Evolutionary conservation across 2,797 vertebrate species (phyloP).

Genomic region (Spea hammondii): DNA sequence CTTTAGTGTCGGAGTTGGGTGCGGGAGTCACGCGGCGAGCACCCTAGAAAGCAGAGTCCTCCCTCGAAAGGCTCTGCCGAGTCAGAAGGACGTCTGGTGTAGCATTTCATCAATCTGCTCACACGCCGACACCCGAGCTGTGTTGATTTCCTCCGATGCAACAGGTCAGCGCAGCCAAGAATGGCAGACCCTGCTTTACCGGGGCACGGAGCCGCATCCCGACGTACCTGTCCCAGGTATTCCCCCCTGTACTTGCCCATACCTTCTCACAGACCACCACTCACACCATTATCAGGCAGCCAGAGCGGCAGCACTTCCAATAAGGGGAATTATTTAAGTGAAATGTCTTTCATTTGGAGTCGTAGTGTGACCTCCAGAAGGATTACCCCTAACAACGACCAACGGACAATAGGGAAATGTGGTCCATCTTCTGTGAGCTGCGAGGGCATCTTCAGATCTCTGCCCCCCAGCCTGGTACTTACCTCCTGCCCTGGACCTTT

Average conservation of each 20-base stretch:
- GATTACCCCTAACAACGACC: too few species aligned
- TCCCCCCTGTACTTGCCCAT: too few species aligned
- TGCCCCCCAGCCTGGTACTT: background rate
- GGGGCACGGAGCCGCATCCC: background rate
- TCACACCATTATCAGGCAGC: too few species aligned
- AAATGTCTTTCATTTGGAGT: too few species aligned
- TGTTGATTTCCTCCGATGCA: slow-evolving; percentile 16
- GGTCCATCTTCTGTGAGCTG: background rate
- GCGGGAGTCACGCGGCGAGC: background rate
- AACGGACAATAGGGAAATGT: too few species aligned
- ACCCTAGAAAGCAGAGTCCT: slow-evolving; percentile 44
- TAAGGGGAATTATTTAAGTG: too few species aligned
- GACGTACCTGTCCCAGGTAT: too few species aligned
- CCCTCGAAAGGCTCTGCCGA: slow-evolving; percentile 20
- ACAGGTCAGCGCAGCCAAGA: background rate
- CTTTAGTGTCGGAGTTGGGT: too few species aligned
- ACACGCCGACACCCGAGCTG: slow-evolving; percentile 2
- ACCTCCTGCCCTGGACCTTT: background rate
- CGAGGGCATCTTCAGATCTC: background rate
- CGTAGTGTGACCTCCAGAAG: too few species aligned
- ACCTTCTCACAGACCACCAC: too few species aligned
- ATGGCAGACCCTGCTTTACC: background rate
- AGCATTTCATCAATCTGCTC: slow-evolving; percentile 7
- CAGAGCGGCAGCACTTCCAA: too few species aligned
- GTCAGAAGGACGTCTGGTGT: slow-evolving; percentile 24